These are phyloP conservation scores for Embidobia sp. DNA, from an alignment of 2,888 invertebrate species.

Conservation along the genomic window DNA sequence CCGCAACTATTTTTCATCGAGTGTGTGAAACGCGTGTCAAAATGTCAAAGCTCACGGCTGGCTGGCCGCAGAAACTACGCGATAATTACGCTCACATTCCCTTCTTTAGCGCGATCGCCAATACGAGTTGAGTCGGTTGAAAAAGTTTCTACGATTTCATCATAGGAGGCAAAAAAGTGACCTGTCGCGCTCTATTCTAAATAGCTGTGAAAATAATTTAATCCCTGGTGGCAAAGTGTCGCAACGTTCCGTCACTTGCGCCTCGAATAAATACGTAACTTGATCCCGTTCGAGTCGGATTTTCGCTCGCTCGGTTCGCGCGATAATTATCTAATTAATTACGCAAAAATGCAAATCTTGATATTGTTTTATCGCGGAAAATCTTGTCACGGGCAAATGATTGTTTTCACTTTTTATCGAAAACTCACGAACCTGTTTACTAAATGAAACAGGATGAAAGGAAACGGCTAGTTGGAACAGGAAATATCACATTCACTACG, in stretches of 20 bases:
- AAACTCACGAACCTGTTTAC: conserved; percentile 17
- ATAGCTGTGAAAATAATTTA: conserved; percentile 52
- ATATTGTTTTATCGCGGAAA: conserved; percentile 16
- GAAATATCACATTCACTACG: conserved; percentile 46
- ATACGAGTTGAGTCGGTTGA: conserved; percentile 24
- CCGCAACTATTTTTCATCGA: conserved; percentile 39
- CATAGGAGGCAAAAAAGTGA: conserved; percentile 40
- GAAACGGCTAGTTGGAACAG: conserved; percentile 11
- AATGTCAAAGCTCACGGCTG: conserved; percentile 74
- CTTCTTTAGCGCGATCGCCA: conserved; percentile 36
- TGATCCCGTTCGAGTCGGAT: conserved; percentile 5
- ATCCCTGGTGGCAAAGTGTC: conserved; percentile 28
- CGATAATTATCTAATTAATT: conserved; percentile 30
- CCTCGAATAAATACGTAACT: conserved; percentile 32
- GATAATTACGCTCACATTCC: conserved; percentile 67
- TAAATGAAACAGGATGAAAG: conserved; percentile 4
- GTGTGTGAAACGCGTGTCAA: conserved; percentile 68
- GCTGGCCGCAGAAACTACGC: conserved; percentile 67
- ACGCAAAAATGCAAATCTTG: conserved; percentile 16
- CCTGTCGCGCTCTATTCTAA: conserved; percentile 49
- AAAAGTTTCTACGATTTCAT: conserved; percentile 53
- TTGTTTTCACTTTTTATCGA: conserved; percentile 28
- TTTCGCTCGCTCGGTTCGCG: not conserved
- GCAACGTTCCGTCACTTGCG: conserved; percentile 32
- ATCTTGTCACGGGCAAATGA: conserved; percentile 18